Base-by-base conservation (phyloP, 1,140 invertebrate genomes). In the Leptoteleia sp. region DNA sequence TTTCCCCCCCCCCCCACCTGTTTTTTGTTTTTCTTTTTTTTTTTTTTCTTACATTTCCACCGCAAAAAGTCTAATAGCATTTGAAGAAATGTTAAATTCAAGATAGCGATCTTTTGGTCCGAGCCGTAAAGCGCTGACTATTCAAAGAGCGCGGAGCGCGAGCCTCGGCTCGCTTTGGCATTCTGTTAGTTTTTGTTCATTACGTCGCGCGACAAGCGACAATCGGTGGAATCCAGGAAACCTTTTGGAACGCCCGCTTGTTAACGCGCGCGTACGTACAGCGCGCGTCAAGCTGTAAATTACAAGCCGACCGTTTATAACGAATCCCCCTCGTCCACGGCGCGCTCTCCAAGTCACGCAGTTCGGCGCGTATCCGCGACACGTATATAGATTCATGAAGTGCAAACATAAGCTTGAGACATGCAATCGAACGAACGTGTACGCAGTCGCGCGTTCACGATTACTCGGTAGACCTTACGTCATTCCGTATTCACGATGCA, bases 401-500 rank as follows among this genome's bases (percentile, higher is more conserved):
- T 59, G 70, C 64, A 73, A 79, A 79, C 43, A 65, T 70, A 64
- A 75, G 45, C 65, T 29, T 33, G 17, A 50, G 59, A 67, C 77
- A 45, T 70, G 72, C 57, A 61, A 70, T 73, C 43, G 61, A 76
- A 48, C 61, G 50, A 65, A 57, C 61, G 52, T 47, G 59, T 61
- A 65, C 70, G 48, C 55, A 68, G 57, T 27, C 19, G 55, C 47
- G 70, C 42, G 47, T 55, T 50, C 38, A 40, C 37, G 35, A 52
- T 65, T 54, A 47, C 40, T 37, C 19, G 43, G 62, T 64, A 77
- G 80, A 48, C 73, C 64, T 83, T 85, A 81, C 71, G 84, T 85
- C 79, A 85, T 86, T 87, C 78, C 65, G 85, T 86, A 88, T 88
- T 87, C 83, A 84, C 73, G 54, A 43, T 80, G 79, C 80, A 77